phyloP scores from a whole-genome alignment of 2,888 invertebrate species.

The Drosophila multiciliata region DNA sequence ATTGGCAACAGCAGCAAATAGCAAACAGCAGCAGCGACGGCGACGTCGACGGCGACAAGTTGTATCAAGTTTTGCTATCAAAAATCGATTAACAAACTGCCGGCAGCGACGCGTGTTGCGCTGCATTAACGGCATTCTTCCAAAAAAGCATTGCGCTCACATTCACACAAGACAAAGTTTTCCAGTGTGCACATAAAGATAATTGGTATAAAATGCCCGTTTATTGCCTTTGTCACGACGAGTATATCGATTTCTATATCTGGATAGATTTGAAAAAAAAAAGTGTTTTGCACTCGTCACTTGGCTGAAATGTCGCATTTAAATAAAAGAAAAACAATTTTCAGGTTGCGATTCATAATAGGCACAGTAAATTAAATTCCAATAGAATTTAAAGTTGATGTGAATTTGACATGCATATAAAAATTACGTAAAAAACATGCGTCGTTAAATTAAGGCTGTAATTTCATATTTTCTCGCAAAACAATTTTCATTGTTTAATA shows the following conservation, averaged over 20 bases:
- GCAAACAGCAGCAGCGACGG: conserved; percentile 53
- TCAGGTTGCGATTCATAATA: neutral
- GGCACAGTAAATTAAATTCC: neutral
- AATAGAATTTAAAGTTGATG: conserved; percentile 3
- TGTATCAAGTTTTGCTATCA: conserved; percentile 65
- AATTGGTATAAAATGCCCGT: conserved; percentile 74
- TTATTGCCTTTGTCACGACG: conserved; percentile 73
- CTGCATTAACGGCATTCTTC: conserved; percentile 55
- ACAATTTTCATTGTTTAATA: conserved; percentile 25
- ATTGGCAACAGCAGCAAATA: conserved; percentile 69
- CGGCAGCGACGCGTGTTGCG: conserved; percentile 40
- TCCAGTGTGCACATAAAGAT: conserved; percentile 44
- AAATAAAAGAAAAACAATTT: neutral
- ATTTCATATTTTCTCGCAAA: conserved; percentile 11
- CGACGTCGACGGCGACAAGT: conserved; percentile 54
- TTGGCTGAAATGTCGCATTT: neutral
- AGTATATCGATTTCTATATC: conserved; percentile 74
- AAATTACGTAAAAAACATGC: conserved; percentile 3
- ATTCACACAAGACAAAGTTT: conserved; percentile 47
- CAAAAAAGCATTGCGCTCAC: conserved; percentile 61
- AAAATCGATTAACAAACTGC: conserved; percentile 77
- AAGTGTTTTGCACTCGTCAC: neutral
- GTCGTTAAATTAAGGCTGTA: conserved; percentile 13
- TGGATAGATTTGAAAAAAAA: neutral
- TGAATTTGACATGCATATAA: conserved; percentile 13